Conservation (phyloP, 1,140 invertebrate genomes). For the Drosophila trapezifrons region DNA sequence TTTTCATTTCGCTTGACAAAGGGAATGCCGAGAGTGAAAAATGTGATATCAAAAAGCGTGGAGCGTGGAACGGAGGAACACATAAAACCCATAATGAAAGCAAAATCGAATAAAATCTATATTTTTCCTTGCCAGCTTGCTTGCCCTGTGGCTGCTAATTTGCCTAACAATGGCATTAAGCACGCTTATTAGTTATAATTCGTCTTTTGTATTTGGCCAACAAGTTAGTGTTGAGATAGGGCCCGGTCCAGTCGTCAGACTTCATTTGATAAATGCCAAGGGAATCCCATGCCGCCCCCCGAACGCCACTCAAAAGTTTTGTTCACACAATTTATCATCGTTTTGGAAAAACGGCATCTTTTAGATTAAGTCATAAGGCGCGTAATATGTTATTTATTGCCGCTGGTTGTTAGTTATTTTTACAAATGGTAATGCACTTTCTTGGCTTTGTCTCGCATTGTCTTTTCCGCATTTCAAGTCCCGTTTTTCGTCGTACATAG, state of each 20-base stretch:
- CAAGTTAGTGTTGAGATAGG: constrained; percentile 43
- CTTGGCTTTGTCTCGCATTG: constrained; percentile 32
- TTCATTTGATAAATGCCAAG: constrained; percentile 57
- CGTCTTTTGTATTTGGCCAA: constrained; percentile 64
- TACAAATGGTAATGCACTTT: constrained; percentile 57
- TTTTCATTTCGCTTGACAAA: constrained; percentile 44
- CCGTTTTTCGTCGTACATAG: constrained; percentile 28
- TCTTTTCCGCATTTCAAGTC: constrained; percentile 32
- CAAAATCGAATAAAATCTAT: constrained; percentile 50
- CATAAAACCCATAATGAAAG: constrained; percentile 22
- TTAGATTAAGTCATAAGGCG: constrained; percentile 35
- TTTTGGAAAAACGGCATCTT: constrained; percentile 30
- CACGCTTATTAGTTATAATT: constrained; percentile 73
- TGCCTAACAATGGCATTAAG: constrained; percentile 72
- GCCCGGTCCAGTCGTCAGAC: constrained; percentile 7
- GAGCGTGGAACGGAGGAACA: constrained; percentile 14
- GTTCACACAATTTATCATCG: constrained; percentile 72
- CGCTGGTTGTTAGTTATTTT: constrained; percentile 17
- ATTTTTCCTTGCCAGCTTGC: constrained; percentile 25
- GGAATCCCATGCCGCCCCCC: constrained; percentile 8
- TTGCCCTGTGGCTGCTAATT: constrained; percentile 52
- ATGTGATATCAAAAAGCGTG: constrained; percentile 22
- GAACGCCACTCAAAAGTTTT: constrained; percentile 18
- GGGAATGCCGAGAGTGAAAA: constrained; percentile 48
- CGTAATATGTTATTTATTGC: constrained; percentile 42